phyloP scores from a whole-genome alignment of 2,113 vertebrate species.

The Pangasianodon hypophthalmus region DNA sequence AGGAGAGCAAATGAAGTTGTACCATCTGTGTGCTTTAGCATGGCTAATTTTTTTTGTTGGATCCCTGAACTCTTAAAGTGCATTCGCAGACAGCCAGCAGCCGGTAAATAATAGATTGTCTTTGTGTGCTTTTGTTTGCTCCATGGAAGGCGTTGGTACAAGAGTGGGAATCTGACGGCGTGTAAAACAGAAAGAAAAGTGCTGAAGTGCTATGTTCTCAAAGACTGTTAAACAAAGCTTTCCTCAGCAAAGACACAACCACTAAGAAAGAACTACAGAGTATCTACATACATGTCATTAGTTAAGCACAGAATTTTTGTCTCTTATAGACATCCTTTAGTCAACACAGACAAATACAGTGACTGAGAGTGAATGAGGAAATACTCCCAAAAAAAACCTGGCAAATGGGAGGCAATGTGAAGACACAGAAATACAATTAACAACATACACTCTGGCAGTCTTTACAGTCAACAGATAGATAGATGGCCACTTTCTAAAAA shows the following conservation, averaged over 20 bases:
- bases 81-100: slow-evolving; percentile 27
- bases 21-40: slow-evolving; percentile 35
- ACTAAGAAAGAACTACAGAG: background rate
- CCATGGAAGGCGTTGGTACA: slow-evolving; percentile 11
- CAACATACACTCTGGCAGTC: background rate
- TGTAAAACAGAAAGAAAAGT: slow-evolving; percentile 27
- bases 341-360: background rate
- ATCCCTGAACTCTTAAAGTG: slow-evolving; percentile 31
- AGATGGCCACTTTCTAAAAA: background rate
- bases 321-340: background rate
- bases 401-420: background rate
- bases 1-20: slow-evolving; percentile 31
- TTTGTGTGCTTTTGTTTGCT: slow-evolving; percentile 29
- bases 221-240: slow-evolving; percentile 30
- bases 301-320: background rate
- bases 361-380: background rate
- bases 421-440: background rate
- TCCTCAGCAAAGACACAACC: slow-evolving; percentile 2
- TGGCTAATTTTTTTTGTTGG: slow-evolving; percentile 1
- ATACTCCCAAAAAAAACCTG: background rate
- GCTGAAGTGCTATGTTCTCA: background rate
- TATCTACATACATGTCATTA: background rate
- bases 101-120: slow-evolving; percentile 41
- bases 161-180: background rate
- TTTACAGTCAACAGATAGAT: background rate